Evolutionary conservation across 30 jellyfish, hydroid and myxozoan genomes (phyloP), one percentile per base, ranked within the genome.

Genomic region (Nemopilema nomurai): DNA sequence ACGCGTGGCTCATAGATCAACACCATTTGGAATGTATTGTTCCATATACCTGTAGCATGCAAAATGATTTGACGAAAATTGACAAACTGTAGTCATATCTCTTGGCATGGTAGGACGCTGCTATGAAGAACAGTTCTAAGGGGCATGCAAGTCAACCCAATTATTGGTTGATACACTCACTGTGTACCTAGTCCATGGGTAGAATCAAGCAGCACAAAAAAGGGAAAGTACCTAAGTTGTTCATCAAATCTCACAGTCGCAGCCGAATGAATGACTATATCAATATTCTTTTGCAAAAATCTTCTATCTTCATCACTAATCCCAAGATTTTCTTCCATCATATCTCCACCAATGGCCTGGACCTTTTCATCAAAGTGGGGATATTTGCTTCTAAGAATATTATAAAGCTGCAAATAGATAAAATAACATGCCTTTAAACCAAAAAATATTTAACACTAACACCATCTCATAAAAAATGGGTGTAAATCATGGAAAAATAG

Each of bases 211-310:
- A 41, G 6, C 9, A 13, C 57, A 41, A 41, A 6, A 41, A 41
- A 41, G 13, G 13, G 57, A 41, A 6, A 41, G 6, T 41, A 93
- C 98, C 97, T 89, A 18, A 93, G 53, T 20, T 82, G 96, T 76
- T 93, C 98, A 78, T 93, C 97, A 72, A 93, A 93, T 73, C 83
- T 79, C 69, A 93, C 97, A 64, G 98, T 93, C 17, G 98, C 98
- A 69, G 98, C 98, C 13, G 96, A 80, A 69, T 93, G 98, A 18
- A 93, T 93, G 28, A 93, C 92, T 28, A 93, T 93, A 22, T 93
- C 92, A 69, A 89, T 96, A 69, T 69, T 84, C 31, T 93, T 96
- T 53, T 52, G 86, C 77, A 93, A 28, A 8, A 67, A 13, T 50
- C 18, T 28, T 25, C 85, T 67, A 64, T 93, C 97, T n/a, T 74